A percentile compares a stretch with the other conserved stretches of the same genome.
phyloP scores from a whole-genome alignment of 2,797 vertebrate genomes.

The Babyrousa celebensis region DNA sequence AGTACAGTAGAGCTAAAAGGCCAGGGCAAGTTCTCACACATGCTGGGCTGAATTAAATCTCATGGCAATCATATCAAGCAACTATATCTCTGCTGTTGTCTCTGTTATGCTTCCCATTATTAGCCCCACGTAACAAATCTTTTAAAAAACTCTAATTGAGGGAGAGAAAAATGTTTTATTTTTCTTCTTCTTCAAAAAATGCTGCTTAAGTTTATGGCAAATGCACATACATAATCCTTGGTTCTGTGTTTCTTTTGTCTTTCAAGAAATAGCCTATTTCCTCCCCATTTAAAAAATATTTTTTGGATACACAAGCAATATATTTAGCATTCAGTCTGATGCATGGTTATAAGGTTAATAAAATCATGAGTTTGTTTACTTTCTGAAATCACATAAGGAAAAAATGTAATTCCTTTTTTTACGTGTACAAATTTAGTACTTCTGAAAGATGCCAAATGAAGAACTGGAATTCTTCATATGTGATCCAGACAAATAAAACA shows the following conservation, averaged over 20 bases:
- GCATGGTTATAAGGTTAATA: slow-evolving; percentile 40
- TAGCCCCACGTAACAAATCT: background rate
- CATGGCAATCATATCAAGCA: background rate
- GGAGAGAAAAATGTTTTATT: slow-evolving; percentile 7
- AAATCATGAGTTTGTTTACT: slow-evolving; percentile 60
- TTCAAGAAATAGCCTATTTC: slow-evolving; percentile 42
- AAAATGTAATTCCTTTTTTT: slow-evolving; percentile 46
- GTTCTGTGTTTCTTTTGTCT: slow-evolving; percentile 40
- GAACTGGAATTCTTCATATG: slow-evolving; percentile 61
- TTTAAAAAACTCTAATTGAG: background rate
- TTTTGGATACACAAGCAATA: slow-evolving; percentile 41
- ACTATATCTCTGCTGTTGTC: background rate
- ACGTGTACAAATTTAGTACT: slow-evolving; percentile 46
- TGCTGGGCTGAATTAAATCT: background rate
- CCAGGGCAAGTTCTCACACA: background rate
- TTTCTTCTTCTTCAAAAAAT: slow-evolving; percentile 35
- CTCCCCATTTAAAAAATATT: slow-evolving; percentile 47
- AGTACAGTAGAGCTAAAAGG: background rate
- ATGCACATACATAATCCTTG: slow-evolving; percentile 6
- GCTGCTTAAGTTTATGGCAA: slow-evolving; percentile 48
- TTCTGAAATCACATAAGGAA: slow-evolving; percentile 68
- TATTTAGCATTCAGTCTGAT: slow-evolving; percentile 55
- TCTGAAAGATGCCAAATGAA: slow-evolving; percentile 59
- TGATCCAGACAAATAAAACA: slow-evolving; percentile 39
- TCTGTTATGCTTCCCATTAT: background rate